phyloP scores from a whole-genome alignment of 2,888 invertebrate species.

The Cantharis flavilabris region DNA sequence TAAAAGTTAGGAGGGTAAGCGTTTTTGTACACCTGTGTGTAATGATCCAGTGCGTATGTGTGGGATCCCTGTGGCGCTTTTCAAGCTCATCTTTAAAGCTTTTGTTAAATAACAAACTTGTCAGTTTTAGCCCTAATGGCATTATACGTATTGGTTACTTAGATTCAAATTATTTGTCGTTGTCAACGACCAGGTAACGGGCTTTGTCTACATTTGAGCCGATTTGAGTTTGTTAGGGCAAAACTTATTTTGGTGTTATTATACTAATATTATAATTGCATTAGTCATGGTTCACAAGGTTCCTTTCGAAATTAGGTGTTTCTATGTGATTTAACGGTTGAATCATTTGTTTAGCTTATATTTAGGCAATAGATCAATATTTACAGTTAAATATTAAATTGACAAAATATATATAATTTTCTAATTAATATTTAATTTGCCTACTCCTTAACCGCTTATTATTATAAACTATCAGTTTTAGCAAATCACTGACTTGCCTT shows the following conservation, averaged over 20 bases:
- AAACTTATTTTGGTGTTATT: constrained; percentile 32
- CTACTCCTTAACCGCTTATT: neutral
- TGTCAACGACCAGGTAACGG: constrained; percentile 37
- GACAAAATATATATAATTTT: neutral
- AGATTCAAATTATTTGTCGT: constrained; percentile 41
- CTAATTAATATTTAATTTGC: neutral
- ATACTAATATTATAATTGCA: constrained; percentile 42
- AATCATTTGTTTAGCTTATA: constrained; percentile 1
- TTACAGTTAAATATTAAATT: neutral
- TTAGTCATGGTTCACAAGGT: constrained; percentile 39
- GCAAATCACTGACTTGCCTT: neutral
- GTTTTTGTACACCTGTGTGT: constrained; percentile 50
- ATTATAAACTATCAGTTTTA: neutral
- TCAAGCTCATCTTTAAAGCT: constrained; percentile 44
- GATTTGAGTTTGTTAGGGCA: constrained; percentile 38
- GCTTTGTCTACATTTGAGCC: constrained; percentile 39
- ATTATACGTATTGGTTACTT: constrained; percentile 42
- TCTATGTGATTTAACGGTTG: constrained; percentile 1
- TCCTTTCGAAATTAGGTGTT: constrained; percentile 5
- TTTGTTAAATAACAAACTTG: constrained; percentile 44
- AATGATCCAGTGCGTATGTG: constrained; percentile 52
- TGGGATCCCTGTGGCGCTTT: constrained; percentile 49
- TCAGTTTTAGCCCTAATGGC: constrained; percentile 38
- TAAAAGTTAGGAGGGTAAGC: constrained; percentile 13
- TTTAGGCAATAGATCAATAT: neutral